These are phyloP conservation scores for Oikopleura dioica DNA, from an alignment of 23 tunicate genomes.

Conservation along the genomic window DNA sequence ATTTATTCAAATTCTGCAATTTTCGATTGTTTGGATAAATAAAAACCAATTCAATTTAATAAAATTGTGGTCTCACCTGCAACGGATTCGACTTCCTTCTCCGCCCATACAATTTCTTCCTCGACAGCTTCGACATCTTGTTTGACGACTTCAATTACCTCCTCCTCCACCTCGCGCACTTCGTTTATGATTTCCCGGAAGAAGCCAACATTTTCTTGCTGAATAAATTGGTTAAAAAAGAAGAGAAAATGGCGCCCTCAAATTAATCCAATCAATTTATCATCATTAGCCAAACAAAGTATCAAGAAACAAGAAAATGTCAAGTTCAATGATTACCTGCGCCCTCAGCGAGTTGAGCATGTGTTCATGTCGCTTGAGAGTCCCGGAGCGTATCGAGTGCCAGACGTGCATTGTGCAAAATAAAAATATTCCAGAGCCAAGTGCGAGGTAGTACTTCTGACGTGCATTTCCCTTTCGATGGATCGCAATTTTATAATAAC, in stretches of 20 bases:
- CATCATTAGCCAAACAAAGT: no score
- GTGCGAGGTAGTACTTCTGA: background rate
- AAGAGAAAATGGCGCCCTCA: background rate
- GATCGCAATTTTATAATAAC: no score
- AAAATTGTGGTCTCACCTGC: no score
- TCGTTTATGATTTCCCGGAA: no score
- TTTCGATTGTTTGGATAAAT: no score
- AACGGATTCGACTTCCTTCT: conserved; percentile 1
- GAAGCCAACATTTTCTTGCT: background rate
- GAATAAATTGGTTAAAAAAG: background rate
- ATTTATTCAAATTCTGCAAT: no score
- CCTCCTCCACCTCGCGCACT: background rate
- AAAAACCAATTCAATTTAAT: no score
- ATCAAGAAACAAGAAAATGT: no score
- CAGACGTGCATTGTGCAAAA: background rate
- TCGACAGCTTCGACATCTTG: conserved; percentile 1
- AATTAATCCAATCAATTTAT: no score
- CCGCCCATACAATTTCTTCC: background rate
- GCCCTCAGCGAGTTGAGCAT: background rate
- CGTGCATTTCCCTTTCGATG: background rate
- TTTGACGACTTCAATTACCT: background rate
- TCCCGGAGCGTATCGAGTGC: background rate
- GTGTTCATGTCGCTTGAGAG: background rate
- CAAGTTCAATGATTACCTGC: no score
- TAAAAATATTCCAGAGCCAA: background rate